Evolutionary conservation across 2,113 vertebrate genomes (phyloP).

Genomic region (Lipotes vexillifer): DNA sequence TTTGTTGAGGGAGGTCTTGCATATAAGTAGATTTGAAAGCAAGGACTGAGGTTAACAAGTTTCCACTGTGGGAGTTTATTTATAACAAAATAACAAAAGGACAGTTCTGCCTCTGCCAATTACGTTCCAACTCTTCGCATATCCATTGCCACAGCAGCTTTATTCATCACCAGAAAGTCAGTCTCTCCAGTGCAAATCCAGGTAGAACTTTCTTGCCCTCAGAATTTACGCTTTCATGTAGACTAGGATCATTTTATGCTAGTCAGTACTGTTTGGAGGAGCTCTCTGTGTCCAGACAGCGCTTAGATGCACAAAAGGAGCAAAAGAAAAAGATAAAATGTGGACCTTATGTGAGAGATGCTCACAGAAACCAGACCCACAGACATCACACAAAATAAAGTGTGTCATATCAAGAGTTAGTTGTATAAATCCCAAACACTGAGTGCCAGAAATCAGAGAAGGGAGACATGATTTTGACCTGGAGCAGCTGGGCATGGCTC

Average conservation of each 20-base stretch:
- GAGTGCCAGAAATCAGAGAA: neutral
- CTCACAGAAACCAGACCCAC: neutral
- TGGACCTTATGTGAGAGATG: neutral
- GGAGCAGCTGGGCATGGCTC: neutral
- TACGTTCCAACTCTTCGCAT: neutral
- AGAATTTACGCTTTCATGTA: neutral
- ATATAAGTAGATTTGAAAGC: constrained; percentile 71
- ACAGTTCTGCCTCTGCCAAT: constrained; percentile 49
- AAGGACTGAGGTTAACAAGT: constrained; percentile 63
- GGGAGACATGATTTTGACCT: neutral
- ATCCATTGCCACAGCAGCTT: neutral
- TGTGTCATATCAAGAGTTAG: neutral
- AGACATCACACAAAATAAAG: neutral
- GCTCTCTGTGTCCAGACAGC: neutral
- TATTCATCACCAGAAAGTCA: neutral
- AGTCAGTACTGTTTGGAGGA: neutral
- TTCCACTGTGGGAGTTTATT: constrained; percentile 61
- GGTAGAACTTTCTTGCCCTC: neutral
- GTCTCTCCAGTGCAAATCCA: neutral
- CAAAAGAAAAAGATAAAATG: neutral
- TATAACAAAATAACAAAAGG: constrained; percentile 68
- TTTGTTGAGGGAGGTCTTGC: constrained; percentile 71
- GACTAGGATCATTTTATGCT: neutral
- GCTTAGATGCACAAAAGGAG: neutral
- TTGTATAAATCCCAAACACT: neutral